Evolutionary conservation across 37 sponge, comb jelly and placozoan genomes (phyloP).

Genomic region (Oscarella lobularis): DNA sequence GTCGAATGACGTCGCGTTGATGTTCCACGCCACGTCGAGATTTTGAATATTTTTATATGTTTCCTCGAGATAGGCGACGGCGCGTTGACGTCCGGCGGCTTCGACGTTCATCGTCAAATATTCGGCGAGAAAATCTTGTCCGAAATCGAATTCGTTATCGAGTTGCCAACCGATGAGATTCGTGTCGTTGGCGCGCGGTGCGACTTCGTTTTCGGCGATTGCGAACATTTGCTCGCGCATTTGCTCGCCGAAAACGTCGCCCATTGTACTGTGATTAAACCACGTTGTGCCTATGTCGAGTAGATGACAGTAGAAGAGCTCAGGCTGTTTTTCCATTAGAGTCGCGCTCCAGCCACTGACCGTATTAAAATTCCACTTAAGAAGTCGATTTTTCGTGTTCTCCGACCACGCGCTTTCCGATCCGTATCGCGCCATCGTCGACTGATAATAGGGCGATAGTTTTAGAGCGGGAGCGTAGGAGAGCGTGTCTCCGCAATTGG

Average conservation of each 20-base stretch:
- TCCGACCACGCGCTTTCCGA: background rate
- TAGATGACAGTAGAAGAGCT: background rate
- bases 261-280: background rate
- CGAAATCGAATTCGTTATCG: background rate
- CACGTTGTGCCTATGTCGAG: background rate
- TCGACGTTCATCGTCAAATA: background rate
- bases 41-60: background rate
- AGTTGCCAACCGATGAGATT: background rate
- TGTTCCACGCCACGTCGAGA: background rate
- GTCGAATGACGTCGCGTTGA: background rate
- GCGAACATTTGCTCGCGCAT: background rate
- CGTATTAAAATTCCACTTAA: background rate
- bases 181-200: background rate
- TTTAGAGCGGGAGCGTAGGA: background rate
- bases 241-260: background rate
- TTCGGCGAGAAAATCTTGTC: background rate
- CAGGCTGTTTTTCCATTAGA: background rate
- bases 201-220: background rate
- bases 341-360: background rate
- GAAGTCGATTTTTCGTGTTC: background rate
- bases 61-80: background rate
- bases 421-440: background rate
- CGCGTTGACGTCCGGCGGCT: background rate
- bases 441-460: background rate
- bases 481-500: background rate